Evolutionary conservation across 2,113 vertebrate species (phyloP), one percentile per base, ranked within the genome.

Genomic region (Ivindomyrus marchei): DNA sequence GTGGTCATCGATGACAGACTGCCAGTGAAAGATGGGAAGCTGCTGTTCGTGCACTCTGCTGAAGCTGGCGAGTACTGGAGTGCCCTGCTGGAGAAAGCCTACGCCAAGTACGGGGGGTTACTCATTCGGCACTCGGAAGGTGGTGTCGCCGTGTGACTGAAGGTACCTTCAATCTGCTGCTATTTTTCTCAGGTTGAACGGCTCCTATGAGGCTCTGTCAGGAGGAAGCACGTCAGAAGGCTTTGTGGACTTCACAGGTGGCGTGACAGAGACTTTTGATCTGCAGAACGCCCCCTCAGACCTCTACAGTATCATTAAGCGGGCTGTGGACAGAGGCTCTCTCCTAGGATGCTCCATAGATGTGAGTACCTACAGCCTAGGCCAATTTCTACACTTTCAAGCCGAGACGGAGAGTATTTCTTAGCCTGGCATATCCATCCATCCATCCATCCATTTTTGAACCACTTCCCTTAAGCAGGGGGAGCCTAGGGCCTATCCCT

Each of bases 161-260:
- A 45, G 2, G 17, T 52, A 10, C 36, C 24, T 4, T 8, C 56
- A 85, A 13, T 87, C 45, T 62, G 10, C 24, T 47, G n/a, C 58
- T 80, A 0, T 53, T 21, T 86, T 47, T 80, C 1, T 0, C 94
- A 99, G 98, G 94, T 93, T 98, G 90, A 98, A 97, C 0, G 97
- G 98, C 8, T 97, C 97, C 90, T 99, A 99, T 0, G 98, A 99
- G 92, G 97, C 98, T 0, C 95, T 99, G 5, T 95, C 97, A 0
- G 98, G 98, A 0, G 98, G 98, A 90, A 98, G 98, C 94, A 99
- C 98, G 0, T 98, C 96, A 0, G 98, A 99, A 92, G 98, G 98
- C 3, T 99, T 99, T 24, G 98, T 98, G 94, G 98, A 99, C 80
- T 99, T 99, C 93, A 98, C 98, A 0, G 98, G 98, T 0, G 98